Percentiles rank a stretch among this genome's conserved stretches.
These are phyloP conservation scores for Montipora sp. DNA, from an alignment of 64 coral and sea anemone species.

Conservation along the genomic window DNA sequence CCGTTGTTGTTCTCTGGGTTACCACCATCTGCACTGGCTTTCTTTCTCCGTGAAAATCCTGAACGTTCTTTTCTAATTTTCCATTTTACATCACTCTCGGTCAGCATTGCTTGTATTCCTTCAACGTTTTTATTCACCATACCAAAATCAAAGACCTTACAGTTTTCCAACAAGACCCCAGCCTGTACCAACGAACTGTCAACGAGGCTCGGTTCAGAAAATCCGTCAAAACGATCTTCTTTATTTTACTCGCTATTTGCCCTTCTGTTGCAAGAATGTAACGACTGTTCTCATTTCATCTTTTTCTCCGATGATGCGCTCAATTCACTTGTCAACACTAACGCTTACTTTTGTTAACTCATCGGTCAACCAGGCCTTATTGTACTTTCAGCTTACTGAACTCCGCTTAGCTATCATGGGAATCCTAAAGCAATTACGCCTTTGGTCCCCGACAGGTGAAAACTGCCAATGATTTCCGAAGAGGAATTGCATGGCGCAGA, in stretches of 20 bases:
- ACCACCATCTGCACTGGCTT: neutral
- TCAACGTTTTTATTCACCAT: neutral
- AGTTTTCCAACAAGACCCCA: neutral
- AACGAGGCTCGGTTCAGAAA: constrained; percentile 1
- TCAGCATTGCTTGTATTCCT: neutral
- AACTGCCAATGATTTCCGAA: too few relatives aligned
- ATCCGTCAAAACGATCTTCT: constrained; percentile 11
- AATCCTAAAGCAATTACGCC: neutral
- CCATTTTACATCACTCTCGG: neutral
- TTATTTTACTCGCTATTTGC: constrained; percentile 7
- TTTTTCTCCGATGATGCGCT: too few relatives aligned
- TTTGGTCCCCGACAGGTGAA: neutral
- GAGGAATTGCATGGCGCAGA: too few relatives aligned
- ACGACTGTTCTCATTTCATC: too few relatives aligned
- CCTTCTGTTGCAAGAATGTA: neutral
- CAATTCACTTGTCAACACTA: neutral
- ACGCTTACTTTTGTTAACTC: neutral
- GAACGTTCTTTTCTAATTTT: neutral
- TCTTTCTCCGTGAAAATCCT: neutral
- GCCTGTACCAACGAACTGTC: neutral
- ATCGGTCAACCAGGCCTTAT: neutral
- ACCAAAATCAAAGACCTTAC: neutral
- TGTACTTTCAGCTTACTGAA: constrained; percentile 13
- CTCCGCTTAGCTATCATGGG: neutral
- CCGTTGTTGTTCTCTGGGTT: constrained; percentile 6